Percentiles rank a stretch among this genome's conserved stretches.
Evolutionary conservation across 2,797 vertebrate genomes (phyloP).

Genomic region (Cephalopachus bancanus): DNA sequence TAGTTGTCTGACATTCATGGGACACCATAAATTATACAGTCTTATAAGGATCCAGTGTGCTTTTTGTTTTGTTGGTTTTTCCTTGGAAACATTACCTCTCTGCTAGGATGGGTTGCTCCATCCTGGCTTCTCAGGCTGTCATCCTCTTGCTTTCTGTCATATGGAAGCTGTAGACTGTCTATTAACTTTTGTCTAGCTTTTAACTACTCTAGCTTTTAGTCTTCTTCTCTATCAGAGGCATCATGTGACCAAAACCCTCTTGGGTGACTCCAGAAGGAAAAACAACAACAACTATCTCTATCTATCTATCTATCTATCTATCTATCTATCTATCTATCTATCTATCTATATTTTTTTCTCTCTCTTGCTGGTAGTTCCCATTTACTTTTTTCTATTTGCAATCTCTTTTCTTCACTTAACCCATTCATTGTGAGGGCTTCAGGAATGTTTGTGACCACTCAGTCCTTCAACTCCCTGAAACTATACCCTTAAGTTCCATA

Average conservation of each 20-base stretch:
- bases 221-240: background rate
- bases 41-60: background rate
- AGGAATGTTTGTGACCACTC: background rate
- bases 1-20: background rate
- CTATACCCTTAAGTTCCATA: background rate
- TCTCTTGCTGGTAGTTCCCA: background rate
- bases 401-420: background rate
- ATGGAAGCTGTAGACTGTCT: background rate
- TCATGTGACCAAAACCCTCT: background rate
- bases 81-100: rapidly evolving
- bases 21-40: background rate
- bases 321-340: no score
- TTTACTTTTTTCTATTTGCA: background rate
- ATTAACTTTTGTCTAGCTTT: background rate
- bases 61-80: background rate
- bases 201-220: background rate
- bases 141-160: background rate
- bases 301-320: no score
- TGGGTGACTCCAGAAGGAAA: background rate
- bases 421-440: background rate
- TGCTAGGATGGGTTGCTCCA: background rate
- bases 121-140: background rate
- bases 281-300: background rate
- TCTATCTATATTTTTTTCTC: background rate
- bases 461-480: background rate